phyloP scores from a whole-genome alignment of 2,797 vertebrate genomes.

The Neopelma chrysocephalum region DNA sequence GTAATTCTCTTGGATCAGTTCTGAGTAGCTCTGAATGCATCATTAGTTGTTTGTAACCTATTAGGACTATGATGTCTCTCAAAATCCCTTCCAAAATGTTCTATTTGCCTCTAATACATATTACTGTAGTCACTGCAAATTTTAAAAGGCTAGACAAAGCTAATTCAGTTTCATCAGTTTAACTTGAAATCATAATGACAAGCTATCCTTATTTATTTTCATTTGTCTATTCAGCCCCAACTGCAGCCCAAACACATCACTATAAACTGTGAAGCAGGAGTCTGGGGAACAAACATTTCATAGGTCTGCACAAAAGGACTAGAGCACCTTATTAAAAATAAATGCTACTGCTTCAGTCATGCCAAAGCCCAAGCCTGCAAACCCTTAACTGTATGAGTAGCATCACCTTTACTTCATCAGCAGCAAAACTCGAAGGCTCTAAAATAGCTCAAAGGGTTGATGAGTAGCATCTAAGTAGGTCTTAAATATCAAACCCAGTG shows the following conservation, averaged over 20 bases:
- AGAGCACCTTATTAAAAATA: neutral
- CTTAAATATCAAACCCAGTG: neutral
- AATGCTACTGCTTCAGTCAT: neutral
- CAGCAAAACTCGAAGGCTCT: neutral
- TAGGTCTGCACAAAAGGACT: neutral
- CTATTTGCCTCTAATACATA: constrained; percentile 40
- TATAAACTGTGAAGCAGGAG: neutral
- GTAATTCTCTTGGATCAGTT: neutral
- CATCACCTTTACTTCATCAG: neutral
- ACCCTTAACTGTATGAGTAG: neutral
- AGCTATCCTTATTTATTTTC: neutral
- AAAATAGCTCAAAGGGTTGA: neutral
- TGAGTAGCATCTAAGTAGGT: neutral
- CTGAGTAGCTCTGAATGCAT: constrained; percentile 4
- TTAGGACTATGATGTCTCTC: constrained; percentile 38
- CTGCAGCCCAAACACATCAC: neutral
- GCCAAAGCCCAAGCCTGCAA: neutral
- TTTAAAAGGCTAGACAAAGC: constrained; percentile 4
- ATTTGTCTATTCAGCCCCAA: neutral
- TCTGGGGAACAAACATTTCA: neutral
- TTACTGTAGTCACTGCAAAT: neutral
- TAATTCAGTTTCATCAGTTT: neutral
- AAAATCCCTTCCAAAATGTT: constrained; percentile 54
- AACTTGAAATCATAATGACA: neutral
- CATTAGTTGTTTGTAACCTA: neutral